A percentile compares a stretch with the other conserved stretches of the same genome.
phyloP scores from a whole-genome alignment of 2,113 vertebrate genomes.

The Nematolebias whitei region DNA sequence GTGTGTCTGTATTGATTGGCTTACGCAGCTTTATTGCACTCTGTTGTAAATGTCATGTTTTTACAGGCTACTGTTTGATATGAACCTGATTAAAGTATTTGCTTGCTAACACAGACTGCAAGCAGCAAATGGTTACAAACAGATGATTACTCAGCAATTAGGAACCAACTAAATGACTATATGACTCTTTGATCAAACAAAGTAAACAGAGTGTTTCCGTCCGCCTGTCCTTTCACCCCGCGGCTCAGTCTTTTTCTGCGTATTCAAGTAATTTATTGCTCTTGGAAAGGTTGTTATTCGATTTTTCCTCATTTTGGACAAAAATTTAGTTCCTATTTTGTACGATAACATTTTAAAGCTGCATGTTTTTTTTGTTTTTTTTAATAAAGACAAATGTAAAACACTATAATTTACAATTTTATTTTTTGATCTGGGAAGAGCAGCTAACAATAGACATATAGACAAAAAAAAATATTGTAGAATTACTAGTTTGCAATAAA shows the following conservation, averaged over 20 bases:
- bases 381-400: not conserved
- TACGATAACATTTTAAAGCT: too few species aligned
- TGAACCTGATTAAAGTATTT: constrained; percentile 86
- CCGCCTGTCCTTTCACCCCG: not conserved
- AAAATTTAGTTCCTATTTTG: too few species aligned
- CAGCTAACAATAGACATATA: not conserved
- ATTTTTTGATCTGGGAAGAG: not conserved
- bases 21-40: constrained; percentile 81
- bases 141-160: constrained; percentile 82
- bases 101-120: constrained; percentile 73
- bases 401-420: not conserved
- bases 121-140: constrained; percentile 69
- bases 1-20: constrained; percentile 78
- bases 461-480: too few species aligned
- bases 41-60: constrained; percentile 84
- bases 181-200: constrained; percentile 65
- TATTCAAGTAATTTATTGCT: constrained; percentile 28
- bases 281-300: constrained; percentile 2
- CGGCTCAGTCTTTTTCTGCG: constrained; percentile 23
- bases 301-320: not conserved
- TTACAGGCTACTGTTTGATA: constrained; percentile 83
- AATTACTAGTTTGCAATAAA: too few species aligned
- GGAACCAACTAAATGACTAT: constrained; percentile 72
- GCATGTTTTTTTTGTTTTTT: not conserved
- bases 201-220: constrained; percentile 65